phyloP scores from a whole-genome alignment of 2,113 vertebrate genomes.

The Anseranas semipalmata region DNA sequence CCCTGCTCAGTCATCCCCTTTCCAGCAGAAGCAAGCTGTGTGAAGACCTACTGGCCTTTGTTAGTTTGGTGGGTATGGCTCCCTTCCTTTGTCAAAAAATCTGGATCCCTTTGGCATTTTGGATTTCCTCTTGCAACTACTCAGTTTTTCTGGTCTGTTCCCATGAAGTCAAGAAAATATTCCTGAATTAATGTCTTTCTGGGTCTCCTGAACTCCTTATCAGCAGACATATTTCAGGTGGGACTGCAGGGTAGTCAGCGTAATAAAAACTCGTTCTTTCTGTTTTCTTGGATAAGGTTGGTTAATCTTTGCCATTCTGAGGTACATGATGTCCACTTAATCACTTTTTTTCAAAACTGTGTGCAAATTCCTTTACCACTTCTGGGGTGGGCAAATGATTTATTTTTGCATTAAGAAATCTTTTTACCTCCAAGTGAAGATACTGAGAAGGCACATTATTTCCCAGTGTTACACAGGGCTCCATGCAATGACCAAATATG shows the following conservation, averaged over 20 bases:
- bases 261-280: not conserved
- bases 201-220: not conserved
- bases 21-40: not conserved
- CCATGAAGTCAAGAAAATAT: not conserved
- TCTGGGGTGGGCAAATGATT: not conserved
- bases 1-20: not conserved
- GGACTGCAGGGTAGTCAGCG: not conserved
- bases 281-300: not conserved
- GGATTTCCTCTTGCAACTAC: not conserved
- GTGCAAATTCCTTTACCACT: not conserved
- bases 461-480: not conserved
- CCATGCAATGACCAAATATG: not conserved
- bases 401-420: not conserved
- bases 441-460: rapidly evolving
- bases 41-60: not conserved
- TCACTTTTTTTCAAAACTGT: not conserved
- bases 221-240: not conserved
- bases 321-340: not conserved
- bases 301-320: not conserved
- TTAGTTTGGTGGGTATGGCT: not conserved
- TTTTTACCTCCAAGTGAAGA: not conserved
- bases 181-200: not conserved
- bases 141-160: not conserved
- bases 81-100: not conserved
- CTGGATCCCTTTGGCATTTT: not conserved